Conservation (phyloP, 2,888 invertebrate species). For the Trilocha varians region DNA sequence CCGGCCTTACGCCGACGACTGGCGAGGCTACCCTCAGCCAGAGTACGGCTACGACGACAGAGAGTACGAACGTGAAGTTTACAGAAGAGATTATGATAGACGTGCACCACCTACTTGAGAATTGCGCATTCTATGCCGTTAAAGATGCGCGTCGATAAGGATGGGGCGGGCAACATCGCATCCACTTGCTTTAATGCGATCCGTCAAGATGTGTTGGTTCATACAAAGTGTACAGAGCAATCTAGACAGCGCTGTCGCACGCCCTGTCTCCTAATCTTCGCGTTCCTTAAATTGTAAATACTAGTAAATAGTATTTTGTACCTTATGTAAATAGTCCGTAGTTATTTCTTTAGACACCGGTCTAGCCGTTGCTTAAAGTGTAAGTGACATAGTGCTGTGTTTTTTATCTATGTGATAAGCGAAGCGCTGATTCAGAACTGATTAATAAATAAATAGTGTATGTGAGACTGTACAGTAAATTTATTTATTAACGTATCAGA, state of each 20-base stretch:
- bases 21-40: constrained; percentile 60
- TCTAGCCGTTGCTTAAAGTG: constrained; percentile 53
- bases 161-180: too few species aligned
- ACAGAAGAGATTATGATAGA: constrained; percentile 77
- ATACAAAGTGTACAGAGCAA: too few species aligned
- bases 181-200: too few species aligned
- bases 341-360: constrained; percentile 43
- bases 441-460: constrained; percentile 49
- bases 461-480: constrained; percentile 68
- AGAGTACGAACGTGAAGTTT: constrained; percentile 70
- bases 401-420: constrained; percentile 69
- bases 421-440: constrained; percentile 48
- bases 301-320: constrained; percentile 54
- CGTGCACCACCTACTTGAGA: constrained; percentile 74
- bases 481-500: constrained; percentile 62
- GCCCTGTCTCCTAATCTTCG: too few species aligned
- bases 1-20: constrained; percentile 60
- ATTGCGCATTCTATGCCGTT: background rate
- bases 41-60: constrained; percentile 72
- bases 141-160: too few species aligned
- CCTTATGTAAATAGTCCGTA: constrained; percentile 8
- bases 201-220: too few species aligned
- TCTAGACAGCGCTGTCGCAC: too few species aligned
- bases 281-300: too few species aligned
- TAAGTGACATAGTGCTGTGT: constrained; percentile 72